A percentile compares a stretch with the other conserved stretches of the same genome.
phyloP scores from a whole-genome alignment of 2,113 vertebrate species.

The Poecilia latipinna region DNA sequence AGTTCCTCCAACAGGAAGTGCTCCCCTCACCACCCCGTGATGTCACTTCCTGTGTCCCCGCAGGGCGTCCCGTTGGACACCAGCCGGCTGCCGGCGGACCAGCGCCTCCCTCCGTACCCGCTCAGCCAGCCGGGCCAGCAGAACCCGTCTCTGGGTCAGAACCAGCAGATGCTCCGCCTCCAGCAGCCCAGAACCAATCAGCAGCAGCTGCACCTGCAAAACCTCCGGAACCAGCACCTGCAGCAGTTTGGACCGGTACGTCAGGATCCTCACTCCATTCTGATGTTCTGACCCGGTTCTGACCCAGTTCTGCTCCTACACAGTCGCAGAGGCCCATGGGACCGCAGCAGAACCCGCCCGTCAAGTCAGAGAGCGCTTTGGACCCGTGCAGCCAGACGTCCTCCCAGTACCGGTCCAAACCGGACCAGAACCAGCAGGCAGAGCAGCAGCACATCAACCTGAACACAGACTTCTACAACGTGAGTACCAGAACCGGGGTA shows the following conservation, averaged over 20 bases:
- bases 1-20: too few species aligned
- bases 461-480: slow-evolving; percentile 75
- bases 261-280: background rate
- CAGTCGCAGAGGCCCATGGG: slow-evolving; percentile 52
- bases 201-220: slow-evolving; percentile 38
- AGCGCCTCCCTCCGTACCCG: slow-evolving; percentile 85
- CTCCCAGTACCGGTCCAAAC: slow-evolving; percentile 53
- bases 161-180: slow-evolving; percentile 48
- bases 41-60: background rate
- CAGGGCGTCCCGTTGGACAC: slow-evolving; percentile 93
- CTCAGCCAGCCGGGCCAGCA: slow-evolving; percentile 76
- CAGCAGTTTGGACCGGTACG: slow-evolving; percentile 54
- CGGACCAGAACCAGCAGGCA: slow-evolving; percentile 49
- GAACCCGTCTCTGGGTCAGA: slow-evolving; percentile 45
- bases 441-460: slow-evolving; percentile 71
- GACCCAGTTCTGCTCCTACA: background rate
- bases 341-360: slow-evolving; percentile 3
- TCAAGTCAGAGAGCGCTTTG: slow-evolving; percentile 45
- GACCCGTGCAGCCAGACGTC: slow-evolving; percentile 56
- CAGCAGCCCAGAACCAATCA: slow-evolving; percentile 59
- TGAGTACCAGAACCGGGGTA: slow-evolving; percentile 34
- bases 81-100: slow-evolving; percentile 86
- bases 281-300: background rate
- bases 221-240: slow-evolving; percentile 69
- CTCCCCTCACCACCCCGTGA: too few species aligned